Percentiles rank a stretch among this genome's conserved stretches.
These are phyloP conservation scores for Centropus unirufus DNA, from an alignment of 2,113 vertebrate species.

Conservation along the genomic window DNA sequence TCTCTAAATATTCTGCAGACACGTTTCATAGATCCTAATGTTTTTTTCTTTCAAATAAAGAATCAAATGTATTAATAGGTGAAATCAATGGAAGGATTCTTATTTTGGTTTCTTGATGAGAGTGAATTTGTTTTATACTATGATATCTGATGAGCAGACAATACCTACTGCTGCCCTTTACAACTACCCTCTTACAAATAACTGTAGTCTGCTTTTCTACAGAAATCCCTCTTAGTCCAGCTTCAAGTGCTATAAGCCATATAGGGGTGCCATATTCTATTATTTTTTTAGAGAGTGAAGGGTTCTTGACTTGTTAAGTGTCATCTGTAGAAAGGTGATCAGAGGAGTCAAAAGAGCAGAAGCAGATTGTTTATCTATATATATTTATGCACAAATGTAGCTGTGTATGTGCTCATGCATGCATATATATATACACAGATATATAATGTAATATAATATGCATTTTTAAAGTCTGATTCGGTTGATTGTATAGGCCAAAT, in stretches of 20 bases:
- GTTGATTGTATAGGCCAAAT: constrained; percentile 60
- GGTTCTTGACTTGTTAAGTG: neutral
- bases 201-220: neutral
- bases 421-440: constrained; percentile 35
- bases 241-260: neutral
- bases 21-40: neutral
- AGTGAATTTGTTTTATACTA: neutral
- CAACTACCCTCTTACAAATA: accelerated
- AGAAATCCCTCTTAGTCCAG: neutral
- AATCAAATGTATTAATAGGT: neutral
- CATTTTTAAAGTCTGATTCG: constrained; percentile 37
- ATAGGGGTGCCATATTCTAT: neutral
- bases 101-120: neutral
- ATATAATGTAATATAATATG: constrained; percentile 21
- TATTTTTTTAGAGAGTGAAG: neutral
- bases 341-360: neutral
- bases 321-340: neutral
- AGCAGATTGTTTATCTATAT: neutral
- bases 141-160: neutral
- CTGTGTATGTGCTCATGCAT: neutral
- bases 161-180: neutral
- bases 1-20: neutral
- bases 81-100: neutral
- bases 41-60: neutral
- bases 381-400: neutral